These are phyloP conservation scores for Aphelocoma californica DNA, from an alignment of 2,797 vertebrate species.

Conservation along the genomic window DNA sequence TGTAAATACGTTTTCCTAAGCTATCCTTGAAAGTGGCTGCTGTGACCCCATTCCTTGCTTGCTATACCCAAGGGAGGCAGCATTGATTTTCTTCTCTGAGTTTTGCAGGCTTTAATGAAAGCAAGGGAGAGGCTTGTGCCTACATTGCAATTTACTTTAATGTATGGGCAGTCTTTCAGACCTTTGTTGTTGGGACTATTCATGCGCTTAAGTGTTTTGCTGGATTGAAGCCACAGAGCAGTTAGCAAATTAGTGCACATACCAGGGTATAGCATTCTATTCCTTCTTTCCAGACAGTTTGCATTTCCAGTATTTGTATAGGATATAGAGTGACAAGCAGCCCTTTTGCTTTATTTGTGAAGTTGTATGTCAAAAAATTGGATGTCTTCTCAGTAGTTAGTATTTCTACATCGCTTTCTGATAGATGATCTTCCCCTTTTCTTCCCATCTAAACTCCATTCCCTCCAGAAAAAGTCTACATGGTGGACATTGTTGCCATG, in stretches of 20 bases:
- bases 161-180: slow-evolving; percentile 63
- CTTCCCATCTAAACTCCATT: not conserved
- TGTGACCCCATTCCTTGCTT: slow-evolving; percentile 10
- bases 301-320: slow-evolving; percentile 29
- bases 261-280: slow-evolving; percentile 40
- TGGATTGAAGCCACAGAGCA: slow-evolving; percentile 59
- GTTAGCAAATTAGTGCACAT: slow-evolving; percentile 62
- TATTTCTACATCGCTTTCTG: not conserved
- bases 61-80: not conserved
- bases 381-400: not conserved
- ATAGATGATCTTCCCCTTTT: not conserved
- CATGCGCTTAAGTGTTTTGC: slow-evolving; percentile 66
- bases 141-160: slow-evolving; percentile 59
- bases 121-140: slow-evolving; percentile 52
- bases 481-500: not conserved
- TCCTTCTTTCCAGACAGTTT: slow-evolving; percentile 45
- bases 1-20: not conserved
- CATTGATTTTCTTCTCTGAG: slow-evolving; percentile 35
- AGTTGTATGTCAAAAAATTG: not conserved
- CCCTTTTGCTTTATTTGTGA: not conserved
- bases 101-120: slow-evolving; percentile 49
- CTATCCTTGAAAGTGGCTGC: not conserved
- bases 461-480: not conserved
- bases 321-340: not conserved
- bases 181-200: slow-evolving; percentile 63